Base-by-base conservation (phyloP, 1,140 invertebrate genomes). In the Ceratitis capitata region DNA sequence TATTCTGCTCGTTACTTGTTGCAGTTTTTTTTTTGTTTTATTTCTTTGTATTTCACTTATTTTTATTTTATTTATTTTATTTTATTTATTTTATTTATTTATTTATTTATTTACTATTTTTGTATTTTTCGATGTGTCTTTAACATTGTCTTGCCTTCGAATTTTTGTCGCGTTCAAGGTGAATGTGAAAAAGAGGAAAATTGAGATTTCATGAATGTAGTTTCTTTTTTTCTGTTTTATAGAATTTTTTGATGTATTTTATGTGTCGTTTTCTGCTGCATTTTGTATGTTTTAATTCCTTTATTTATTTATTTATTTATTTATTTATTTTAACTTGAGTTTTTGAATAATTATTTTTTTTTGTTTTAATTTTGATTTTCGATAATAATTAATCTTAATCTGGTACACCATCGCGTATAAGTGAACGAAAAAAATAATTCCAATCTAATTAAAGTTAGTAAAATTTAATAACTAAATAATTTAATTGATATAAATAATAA, bases 141-240 rank as follows among this genome's bases (percentile, higher is more conserved):
- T 78, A 78, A 19, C 35, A 42, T 42, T 35, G 61, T 19, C 14
- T n/a, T 35, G 16, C 64, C 64, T 74, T 74, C 19, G 64, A 12
- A 39, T 74, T 74, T 61, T 32, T 61, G 12, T 61, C 32, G 61
- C 61, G 29, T 69, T 69, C 61, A 78, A 78, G 39, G 69, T 47
- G 69, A 78, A 78, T 78, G 39, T 47, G n/a, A 78, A 78, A 23
- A 19, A 69, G 39, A 10, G 45, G 26, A 45, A 23, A 10, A 23
- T 23, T 29, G 0, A 35, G 39, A 69, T 69, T 39, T 19, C 51
- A n/a, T n/a, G n/a, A 64, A 10, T 78, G n/a, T 47, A 45, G 14
- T 23, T 78, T 10, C n/a, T 47, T 78, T 45, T 78, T 78, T 42
- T 14, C 14, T 78, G 4, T 19, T 26, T 0, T 45, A 45, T 3